phyloP scores from a whole-genome alignment of 2,888 invertebrate species.

The Mechanitis mazaeus region DNA sequence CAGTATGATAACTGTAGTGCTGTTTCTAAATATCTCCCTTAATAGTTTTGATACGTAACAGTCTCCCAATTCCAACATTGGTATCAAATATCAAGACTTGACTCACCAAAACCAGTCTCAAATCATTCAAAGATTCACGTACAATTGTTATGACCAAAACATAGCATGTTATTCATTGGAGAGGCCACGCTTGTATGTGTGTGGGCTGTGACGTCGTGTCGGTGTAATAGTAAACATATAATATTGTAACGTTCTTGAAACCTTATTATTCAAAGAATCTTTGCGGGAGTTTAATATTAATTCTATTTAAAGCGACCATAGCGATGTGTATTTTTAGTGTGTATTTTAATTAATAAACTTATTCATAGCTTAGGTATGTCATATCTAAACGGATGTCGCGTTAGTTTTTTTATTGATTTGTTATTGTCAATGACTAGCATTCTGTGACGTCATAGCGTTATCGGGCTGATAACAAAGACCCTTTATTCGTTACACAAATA shows the following conservation, averaged over 20 bases:
- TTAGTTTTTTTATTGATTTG: conserved; percentile 23
- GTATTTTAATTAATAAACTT: conserved; percentile 35
- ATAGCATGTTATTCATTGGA: conserved; percentile 55
- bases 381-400: conserved; percentile 22
- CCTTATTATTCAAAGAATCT: conserved; percentile 36
- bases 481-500: neutral
- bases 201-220: conserved; percentile 62
- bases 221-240: conserved; percentile 39
- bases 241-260: conserved; percentile 30
- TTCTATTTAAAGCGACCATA: conserved; percentile 67
- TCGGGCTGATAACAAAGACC: conserved; percentile 17
- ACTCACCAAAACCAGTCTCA: conserved; percentile 28
- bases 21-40: too few relatives aligned
- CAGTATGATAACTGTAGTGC: too few relatives aligned
- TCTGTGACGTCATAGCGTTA: conserved; percentile 19
- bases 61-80: neutral
- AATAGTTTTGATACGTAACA: too few relatives aligned
- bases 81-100: conserved; percentile 11
- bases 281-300: conserved; percentile 46
- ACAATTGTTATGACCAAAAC: conserved; percentile 41
- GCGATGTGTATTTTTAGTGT: conserved; percentile 56
- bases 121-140: conserved; percentile 36
- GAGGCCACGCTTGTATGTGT: conserved; percentile 59
- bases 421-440: conserved; percentile 22
- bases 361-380: conserved; percentile 38